Evolutionary conservation across 2,888 invertebrate species (phyloP).

Genomic region (Timandra comae): DNA sequence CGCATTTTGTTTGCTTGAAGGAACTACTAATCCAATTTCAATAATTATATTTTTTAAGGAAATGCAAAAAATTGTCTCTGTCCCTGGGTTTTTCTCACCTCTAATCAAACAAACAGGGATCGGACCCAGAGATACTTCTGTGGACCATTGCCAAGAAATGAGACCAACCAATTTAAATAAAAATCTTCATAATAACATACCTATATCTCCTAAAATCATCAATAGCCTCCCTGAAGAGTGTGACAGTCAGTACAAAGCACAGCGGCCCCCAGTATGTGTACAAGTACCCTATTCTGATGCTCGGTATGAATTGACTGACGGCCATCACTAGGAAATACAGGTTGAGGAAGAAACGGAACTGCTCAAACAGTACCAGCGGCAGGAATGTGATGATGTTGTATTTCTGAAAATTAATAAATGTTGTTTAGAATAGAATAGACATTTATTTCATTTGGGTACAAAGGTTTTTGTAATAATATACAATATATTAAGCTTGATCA

Average conservation of each 20-base stretch:
- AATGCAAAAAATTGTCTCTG: not conserved
- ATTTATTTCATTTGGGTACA: too few species aligned
- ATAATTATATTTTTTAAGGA: too few species aligned
- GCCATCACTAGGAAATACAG: constrained; percentile 99
- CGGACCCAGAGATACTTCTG: not conserved
- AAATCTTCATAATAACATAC: constrained; percentile 31
- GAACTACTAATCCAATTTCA: not conserved
- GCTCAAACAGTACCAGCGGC: constrained; percentile 96
- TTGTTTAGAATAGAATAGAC: too few species aligned
- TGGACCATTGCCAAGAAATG: too few species aligned
- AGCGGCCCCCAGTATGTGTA: constrained; percentile 99
- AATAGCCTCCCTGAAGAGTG: constrained; percentile 96
- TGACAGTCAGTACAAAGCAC: constrained; percentile 97
- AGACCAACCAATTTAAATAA: too few species aligned
- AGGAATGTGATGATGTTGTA: constrained; percentile 95
- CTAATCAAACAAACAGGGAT: not conserved
- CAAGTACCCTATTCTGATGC: constrained; percentile 96
- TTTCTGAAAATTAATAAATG: too few species aligned
- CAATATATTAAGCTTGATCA: too few species aligned
- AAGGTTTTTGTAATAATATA: too few species aligned
- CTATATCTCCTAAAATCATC: constrained; percentile 95
- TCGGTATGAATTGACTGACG: constrained; percentile 97
- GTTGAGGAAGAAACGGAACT: constrained; percentile 99
- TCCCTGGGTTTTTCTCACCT: too few species aligned
- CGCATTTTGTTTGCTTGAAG: not conserved